phyloP scores from a whole-genome alignment of 2,888 invertebrate species.

The Rhyacophila evoluta region DNA sequence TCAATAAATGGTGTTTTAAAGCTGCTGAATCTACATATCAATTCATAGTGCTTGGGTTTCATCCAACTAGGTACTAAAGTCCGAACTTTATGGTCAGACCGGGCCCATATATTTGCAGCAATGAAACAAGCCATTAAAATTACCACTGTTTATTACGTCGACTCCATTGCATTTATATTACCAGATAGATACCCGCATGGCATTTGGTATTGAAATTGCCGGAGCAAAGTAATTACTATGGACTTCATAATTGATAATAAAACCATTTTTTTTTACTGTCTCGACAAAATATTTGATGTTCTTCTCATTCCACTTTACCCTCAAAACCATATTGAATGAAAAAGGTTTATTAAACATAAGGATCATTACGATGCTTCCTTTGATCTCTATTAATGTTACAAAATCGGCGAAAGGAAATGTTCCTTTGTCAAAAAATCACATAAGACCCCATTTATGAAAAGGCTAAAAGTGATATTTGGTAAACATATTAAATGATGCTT shows the following conservation, averaged over 20 bases:
- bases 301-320: background rate
- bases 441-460: too few species aligned
- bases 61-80: constrained; percentile 51
- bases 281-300: background rate
- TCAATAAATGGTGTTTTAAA: background rate
- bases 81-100: constrained; percentile 52
- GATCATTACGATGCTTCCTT: too few species aligned
- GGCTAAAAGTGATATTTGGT: too few species aligned
- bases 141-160: constrained; percentile 54
- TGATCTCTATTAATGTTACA: too few species aligned
- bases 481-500: too few species aligned
- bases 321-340: background rate
- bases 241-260: constrained; percentile 12
- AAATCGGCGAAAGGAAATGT: too few species aligned
- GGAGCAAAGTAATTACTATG: background rate
- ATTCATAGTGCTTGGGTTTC: constrained; percentile 29
- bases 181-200: background rate
- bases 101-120: constrained; percentile 51
- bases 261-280: background rate
- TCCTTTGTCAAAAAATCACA: too few species aligned
- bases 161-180: constrained; percentile 40
- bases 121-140: constrained; percentile 55
- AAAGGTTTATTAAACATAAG: background rate
- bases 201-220: background rate
- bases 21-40: constrained; percentile 15